Percentiles rank a stretch among this genome's conserved stretches.
phyloP scores from a whole-genome alignment of 2,797 vertebrate genomes.

The Trematomus bernacchii region DNA sequence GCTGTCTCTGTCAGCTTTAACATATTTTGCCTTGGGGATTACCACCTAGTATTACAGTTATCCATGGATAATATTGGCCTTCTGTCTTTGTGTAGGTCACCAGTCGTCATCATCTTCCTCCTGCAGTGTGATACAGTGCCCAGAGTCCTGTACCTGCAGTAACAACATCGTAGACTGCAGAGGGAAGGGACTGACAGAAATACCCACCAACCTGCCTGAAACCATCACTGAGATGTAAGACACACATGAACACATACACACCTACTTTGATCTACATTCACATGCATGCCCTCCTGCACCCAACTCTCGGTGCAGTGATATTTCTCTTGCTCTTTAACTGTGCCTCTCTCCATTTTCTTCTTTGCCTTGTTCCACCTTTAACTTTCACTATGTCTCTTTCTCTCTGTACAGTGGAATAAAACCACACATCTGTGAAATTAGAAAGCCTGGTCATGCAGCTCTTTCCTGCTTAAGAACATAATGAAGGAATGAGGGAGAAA shows the following conservation, averaged over 20 bases:
- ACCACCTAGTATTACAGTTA: slow-evolving; percentile 21
- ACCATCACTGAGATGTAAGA: slow-evolving; percentile 98
- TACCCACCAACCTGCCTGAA: slow-evolving; percentile 97
- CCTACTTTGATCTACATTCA: slow-evolving; percentile 21
- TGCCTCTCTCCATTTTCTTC: slow-evolving; percentile 30
- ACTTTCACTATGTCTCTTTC: slow-evolving; percentile 56
- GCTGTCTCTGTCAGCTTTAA: slow-evolving; percentile 13
- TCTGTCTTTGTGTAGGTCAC: slow-evolving; percentile 86
- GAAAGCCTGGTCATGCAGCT: slow-evolving; percentile 78
- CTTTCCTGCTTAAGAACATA: slow-evolving; percentile 73
- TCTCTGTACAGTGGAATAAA: slow-evolving; percentile 71
- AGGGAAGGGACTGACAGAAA: slow-evolving; percentile 95
- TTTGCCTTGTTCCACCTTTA: slow-evolving; percentile 56
- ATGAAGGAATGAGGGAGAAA: slow-evolving; percentile 58
- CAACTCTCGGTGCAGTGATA: slow-evolving; percentile 46
- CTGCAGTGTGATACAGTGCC: slow-evolving; percentile 97
- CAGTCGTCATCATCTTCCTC: slow-evolving; percentile 91
- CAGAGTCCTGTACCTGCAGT: slow-evolving; percentile 95
- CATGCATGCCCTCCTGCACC: background rate
- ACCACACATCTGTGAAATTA: slow-evolving; percentile 82
- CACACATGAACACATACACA: slow-evolving; percentile 23
- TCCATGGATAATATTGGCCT: slow-evolving; percentile 40
- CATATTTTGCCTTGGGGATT: slow-evolving; percentile 14
- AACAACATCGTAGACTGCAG: slow-evolving; percentile 99
- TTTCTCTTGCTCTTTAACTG: slow-evolving; percentile 52